Evolutionary conservation across 2,797 vertebrate species (phyloP).

Genomic region (Silurus lanzhouensis): DNA sequence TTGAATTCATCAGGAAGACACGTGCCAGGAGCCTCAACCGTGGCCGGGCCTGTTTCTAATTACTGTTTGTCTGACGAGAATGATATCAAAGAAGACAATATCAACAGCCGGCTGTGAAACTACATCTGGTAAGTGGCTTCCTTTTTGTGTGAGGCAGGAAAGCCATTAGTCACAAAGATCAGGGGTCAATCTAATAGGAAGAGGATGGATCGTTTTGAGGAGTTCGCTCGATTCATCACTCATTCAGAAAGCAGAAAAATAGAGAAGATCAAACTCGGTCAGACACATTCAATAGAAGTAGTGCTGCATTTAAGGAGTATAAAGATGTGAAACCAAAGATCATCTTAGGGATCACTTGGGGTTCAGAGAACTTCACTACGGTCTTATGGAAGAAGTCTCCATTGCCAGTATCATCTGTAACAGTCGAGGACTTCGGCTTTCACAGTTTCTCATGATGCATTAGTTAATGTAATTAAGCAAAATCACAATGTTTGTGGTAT

Average conservation of each 20-base stretch:
- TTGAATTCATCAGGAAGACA: constrained; percentile 37
- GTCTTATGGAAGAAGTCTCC: too few relatives aligned
- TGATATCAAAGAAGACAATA: constrained; percentile 6
- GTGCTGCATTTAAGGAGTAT: background rate
- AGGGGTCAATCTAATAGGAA: constrained; percentile 75
- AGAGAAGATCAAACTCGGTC: background rate
- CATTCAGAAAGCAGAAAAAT: background rate
- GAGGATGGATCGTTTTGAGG: constrained; percentile 54
- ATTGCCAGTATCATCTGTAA: too few relatives aligned
- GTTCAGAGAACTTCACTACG: too few relatives aligned
- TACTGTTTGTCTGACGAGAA: background rate
- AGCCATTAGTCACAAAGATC: constrained; percentile 54
- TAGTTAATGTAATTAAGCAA: background rate
- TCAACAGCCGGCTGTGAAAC: constrained; percentile 7
- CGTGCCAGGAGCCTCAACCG: constrained; percentile 4
- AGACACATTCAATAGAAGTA: background rate
- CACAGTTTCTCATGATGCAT: too few relatives aligned
- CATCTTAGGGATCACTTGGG: too few relatives aligned
- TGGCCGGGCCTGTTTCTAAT: background rate
- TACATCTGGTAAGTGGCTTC: constrained; percentile 3
- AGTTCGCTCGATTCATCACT: constrained; percentile 37
- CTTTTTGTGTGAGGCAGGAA: constrained; percentile 61
- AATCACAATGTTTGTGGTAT: background rate
- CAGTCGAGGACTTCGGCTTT: too few relatives aligned
- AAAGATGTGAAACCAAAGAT: background rate